Percentiles rank a stretch among this genome's conserved stretches.
phyloP scores from a whole-genome alignment of 2,888 invertebrate genomes.

The Dasysyrphus albostriatus region DNA sequence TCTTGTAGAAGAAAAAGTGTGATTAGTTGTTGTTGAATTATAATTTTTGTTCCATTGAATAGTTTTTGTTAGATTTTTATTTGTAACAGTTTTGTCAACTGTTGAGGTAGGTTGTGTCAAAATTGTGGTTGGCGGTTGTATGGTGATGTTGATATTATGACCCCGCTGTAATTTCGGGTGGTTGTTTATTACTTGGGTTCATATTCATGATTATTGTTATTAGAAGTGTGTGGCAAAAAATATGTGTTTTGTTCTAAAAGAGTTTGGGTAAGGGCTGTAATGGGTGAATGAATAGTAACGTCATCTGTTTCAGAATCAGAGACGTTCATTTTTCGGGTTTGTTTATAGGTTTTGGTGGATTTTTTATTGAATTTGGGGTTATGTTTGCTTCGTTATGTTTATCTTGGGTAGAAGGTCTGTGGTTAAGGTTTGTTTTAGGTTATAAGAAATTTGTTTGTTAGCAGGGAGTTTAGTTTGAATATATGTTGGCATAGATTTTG shows the following conservation, averaged over 20 bases:
- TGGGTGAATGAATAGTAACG: background rate
- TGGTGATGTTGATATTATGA: background rate
- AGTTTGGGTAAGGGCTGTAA: background rate
- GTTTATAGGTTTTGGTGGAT: no score
- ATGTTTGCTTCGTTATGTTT: no score
- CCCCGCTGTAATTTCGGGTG: background rate
- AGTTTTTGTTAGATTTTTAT: background rate
- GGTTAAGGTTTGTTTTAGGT: background rate
- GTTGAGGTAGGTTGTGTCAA: background rate
- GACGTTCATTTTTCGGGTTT: no score
- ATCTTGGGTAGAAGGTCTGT: no score
- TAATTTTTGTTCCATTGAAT: no score
- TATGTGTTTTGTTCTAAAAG: background rate
- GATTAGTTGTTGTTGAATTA: no score
- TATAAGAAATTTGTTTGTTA: conserved; percentile 5
- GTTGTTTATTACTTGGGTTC: conserved; percentile 3
- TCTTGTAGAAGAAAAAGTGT: background rate
- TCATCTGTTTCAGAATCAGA: background rate
- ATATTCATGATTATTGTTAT: conserved; percentile 7
- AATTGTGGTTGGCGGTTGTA: conserved; percentile 4
- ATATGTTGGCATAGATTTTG: conserved; percentile 1
- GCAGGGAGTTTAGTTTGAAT: background rate
- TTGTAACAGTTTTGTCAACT: conserved; percentile 15
- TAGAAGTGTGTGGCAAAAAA: background rate
- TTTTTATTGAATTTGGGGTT: no score